Base-by-base conservation (phyloP, 2,113 vertebrate species). In the Indicator maculatus region DNA sequence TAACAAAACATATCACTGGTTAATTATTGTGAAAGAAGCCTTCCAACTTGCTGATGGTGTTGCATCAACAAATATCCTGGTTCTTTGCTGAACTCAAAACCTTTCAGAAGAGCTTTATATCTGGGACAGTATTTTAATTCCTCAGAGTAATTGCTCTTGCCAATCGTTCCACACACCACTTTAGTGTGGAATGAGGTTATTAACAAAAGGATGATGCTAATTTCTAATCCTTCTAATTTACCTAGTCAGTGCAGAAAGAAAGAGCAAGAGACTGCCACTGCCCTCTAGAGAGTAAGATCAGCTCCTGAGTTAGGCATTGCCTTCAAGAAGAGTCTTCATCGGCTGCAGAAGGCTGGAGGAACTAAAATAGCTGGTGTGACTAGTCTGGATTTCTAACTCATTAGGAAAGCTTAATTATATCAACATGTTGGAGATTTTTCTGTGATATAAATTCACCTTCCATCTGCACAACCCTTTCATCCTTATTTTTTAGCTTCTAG, bases 321-420 rank as follows among this genome's bases (percentile, higher is more conserved):
- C n/a, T 80, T 71, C 75, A 80, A 26, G 50, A 52, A n/a, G 15
- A 47, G 8, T n/a, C 67, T 65, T 86, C 19, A 72, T 39, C 0
- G 0, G 64, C 38, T 60, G 18, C 44, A 64, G 64, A 81, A 2
- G 18, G 20, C 41, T 67, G 45, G 18, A 74, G 41, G 81, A 88
- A 71, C 36, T 59, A 71, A 93, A 93, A 90, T 71, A 93, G 52
- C 45, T 70, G 30, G 12, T 81, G n/a, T 74, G 41, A 63, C 72
- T 88, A 88, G 80, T 28, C 52, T 90, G 69, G 41, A 56, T 88
- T 75, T 86, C 60, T 61, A 75, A 75, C 66, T 95, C 80, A 94
- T 92, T 90, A 96, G 36, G 85, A 80, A 83, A 50, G 11, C 80
- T 86, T 94, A 95, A 88, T 94, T 95, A 90, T 88, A 91, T 91